Base-by-base conservation (phyloP, 2,797 vertebrate genomes). In the Heterohyrax brucei region DNA sequence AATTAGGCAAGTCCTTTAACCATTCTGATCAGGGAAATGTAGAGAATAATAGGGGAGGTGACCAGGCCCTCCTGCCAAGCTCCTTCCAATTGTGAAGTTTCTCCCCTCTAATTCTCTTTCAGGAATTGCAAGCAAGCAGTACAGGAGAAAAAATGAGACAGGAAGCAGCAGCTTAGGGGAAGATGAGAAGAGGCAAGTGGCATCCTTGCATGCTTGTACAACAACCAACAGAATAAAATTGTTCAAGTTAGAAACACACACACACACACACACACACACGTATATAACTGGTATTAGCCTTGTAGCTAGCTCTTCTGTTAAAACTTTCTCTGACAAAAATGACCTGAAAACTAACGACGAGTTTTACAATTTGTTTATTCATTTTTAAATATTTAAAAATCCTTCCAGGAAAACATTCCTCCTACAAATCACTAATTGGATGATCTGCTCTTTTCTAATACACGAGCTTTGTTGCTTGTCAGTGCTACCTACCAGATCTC, bases 401-500 rank as follows among this genome's bases (percentile, higher is more conserved):
- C 76, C 59, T 92, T 87, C 30, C 80, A 82, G 81, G 53, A 92
- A 94, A 94, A 94, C 39, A 10, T 39, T 84, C n/a, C 10, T 75
- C 21, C 28, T 66, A 81, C n/a, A 73, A 80, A 70, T 84, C 68
- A 78, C 79, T 89, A 91, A 76, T 68, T 83, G 75, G 78, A 66
- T 83, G 80, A 91, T 91, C 96, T 91, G 90, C 56, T 93, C n/a
- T 70, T 44, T 66, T 39, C 70, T 78, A 96, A 12, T 30, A 77
- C 77, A 61, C 75, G 95, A 64, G n/a, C 73, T 94, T 93, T 53
- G 76, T 87, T 96, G 78, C 95, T 91, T 56, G 79, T 96, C 95
- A 98, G 73, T 44, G 21, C 44, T 77, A 46, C 62, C 7, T 62
- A 93, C 30, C 79, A 97, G 89, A 93, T 84, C 95, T 97, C 94